Evolutionary conservation across 2,888 invertebrate genomes (phyloP), one percentile per base, ranked within the genome.

Genomic region (Torymus texanus): DNA sequence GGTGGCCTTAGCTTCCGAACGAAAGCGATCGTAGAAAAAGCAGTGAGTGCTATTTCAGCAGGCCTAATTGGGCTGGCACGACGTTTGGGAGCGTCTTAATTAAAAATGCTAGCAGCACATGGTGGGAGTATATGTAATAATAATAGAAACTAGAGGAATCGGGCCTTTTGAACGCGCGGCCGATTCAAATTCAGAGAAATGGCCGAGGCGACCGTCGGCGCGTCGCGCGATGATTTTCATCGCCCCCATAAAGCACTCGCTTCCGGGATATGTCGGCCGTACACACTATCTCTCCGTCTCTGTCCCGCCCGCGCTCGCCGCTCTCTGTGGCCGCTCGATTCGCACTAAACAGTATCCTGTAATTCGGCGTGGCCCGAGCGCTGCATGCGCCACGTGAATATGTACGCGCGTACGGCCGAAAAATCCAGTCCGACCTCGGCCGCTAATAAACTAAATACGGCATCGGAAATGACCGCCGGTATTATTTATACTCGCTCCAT

Each of bases 361-460:
- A 84, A 84, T 87, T 86, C 84, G 84, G 83, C 82, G 83, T 82
- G 81, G 83, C 81, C 84, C 75, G 77, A 78, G 80, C 66, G 75
- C 78, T 72, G 62, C 77, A 1, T 18, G 21, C 24, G 29, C 11
- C 16, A 74, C 71, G 75, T 29, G 41, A 41, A 41, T 62, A 56
- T 73, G 53, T 41, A 51, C 41, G 10, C 41, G 51, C 75, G 58
- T 77, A 59, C 77, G 82, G 78, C 81, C 82, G 83, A 86, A 87
- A 87, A 87, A 85, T 86, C 83, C 41, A 80, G 78, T 68, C 75
- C 80, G 78, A 80, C 79, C 83, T 78, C 74, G 65, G 81, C 80
- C 84, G 84, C 87, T 88, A 88, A 88, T 88, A 88, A 88, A 88
- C 87, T 88, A 87, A 88, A 88, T 88, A 87, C 87, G 83, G 87